A percentile compares a stretch with the other conserved stretches of the same genome.
Conservation (phyloP, 2,797 vertebrate species). For the Macroramphosus scolopax region DNA sequence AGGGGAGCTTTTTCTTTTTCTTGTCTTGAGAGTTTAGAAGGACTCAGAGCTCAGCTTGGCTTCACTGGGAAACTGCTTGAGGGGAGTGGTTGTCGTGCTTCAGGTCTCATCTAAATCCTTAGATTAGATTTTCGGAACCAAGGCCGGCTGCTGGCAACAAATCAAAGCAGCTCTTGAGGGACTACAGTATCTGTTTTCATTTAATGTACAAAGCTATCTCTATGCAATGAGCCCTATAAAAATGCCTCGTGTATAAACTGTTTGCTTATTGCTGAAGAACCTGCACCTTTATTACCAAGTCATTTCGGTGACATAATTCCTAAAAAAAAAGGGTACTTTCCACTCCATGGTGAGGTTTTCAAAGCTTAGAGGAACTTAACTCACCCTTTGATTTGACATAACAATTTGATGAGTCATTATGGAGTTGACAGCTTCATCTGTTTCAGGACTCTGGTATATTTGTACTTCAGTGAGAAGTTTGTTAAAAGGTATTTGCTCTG, state of each 20-base stretch:
- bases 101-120: conserved; percentile 51
- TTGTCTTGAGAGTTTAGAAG: conserved; percentile 26
- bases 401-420: conserved; percentile 30
- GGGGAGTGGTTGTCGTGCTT: conserved; percentile 43
- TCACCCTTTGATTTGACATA: conserved; percentile 44
- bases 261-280: conserved; percentile 45
- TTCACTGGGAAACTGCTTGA: conserved; percentile 38
- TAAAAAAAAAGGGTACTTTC: conserved; percentile 32
- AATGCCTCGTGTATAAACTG: conserved; percentile 41
- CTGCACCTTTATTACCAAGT: conserved; percentile 35
- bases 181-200: conserved; percentile 68
- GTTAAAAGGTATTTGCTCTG: conserved; percentile 48
- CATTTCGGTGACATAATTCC: conserved; percentile 41
- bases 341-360: conserved; percentile 18
- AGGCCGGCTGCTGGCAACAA: conserved; percentile 52
- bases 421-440: conserved; percentile 38
- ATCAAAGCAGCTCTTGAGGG: conserved; percentile 62
- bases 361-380: conserved; percentile 32
- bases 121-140: conserved; percentile 65
- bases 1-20: conserved; percentile 9
- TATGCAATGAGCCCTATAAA: conserved; percentile 50
- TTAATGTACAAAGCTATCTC: conserved; percentile 63
- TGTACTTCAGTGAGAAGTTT: conserved; percentile 35
- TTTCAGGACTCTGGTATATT: conserved; percentile 25
- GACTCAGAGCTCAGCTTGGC: conserved; percentile 26